phyloP scores from a whole-genome alignment of 2,888 invertebrate genomes.

The Acanthosoma haemorrhoidale region DNA sequence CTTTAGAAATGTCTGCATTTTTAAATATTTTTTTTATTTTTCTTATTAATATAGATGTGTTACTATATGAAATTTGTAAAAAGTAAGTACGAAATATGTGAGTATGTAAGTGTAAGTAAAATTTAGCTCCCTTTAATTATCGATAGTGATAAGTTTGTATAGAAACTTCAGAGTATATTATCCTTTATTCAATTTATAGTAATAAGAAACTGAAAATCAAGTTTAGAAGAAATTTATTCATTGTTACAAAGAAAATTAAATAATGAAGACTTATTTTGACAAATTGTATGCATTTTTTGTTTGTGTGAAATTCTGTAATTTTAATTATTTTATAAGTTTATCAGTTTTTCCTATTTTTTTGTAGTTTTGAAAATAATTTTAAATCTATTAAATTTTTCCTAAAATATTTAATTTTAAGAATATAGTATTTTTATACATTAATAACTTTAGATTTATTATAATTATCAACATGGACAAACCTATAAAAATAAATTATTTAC shows the following conservation, averaged over 20 bases:
- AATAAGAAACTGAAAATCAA: too few relatives aligned
- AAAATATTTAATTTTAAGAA: background rate
- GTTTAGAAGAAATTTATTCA: too few relatives aligned
- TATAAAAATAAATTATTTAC: background rate
- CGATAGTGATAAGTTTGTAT: background rate
- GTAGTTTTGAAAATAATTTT: background rate
- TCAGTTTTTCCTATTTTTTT: background rate
- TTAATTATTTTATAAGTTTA: background rate
- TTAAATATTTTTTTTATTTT: background rate
- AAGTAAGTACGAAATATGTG: background rate
- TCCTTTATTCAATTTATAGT: background rate
- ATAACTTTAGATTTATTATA: background rate
- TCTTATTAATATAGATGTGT: background rate
- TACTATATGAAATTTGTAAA: background rate
- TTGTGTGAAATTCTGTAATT: background rate
- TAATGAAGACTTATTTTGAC: background rate
- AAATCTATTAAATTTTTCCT: background rate
- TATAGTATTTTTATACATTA: conserved; percentile 2
- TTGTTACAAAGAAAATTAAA: too few relatives aligned
- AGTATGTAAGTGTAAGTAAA: background rate
- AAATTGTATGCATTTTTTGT: background rate
- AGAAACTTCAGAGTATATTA: background rate
- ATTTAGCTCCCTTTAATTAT: background rate
- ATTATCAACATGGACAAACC: background rate
- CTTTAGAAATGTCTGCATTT: background rate